Base-by-base conservation (phyloP, 2,797 vertebrate genomes). In the Hephaestus fuliginosus region DNA sequence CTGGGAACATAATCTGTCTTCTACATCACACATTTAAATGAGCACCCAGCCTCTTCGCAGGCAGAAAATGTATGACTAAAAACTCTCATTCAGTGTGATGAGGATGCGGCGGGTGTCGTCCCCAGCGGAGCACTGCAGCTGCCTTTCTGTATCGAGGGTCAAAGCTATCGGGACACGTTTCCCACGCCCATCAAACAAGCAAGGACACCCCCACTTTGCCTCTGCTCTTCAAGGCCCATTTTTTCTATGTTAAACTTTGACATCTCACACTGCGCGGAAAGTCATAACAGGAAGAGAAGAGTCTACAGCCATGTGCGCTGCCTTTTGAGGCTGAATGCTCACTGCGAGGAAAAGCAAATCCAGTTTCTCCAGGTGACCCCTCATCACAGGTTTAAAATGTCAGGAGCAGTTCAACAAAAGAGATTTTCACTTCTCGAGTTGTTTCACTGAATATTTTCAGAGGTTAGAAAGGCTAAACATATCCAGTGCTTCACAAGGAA, bases 121-220 rank as follows among this genome's bases (percentile, higher is more conserved):
- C 87, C 78, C 77, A 22, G 7, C 15, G 74, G 86, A 82, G 62
- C 20, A 1, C 78, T 70, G 81, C 90, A 90, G 91, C 88, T 87
- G 89, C 83, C 73, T 66, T 28, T 81, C 36, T 60, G 63, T 39
- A 70, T 60, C 6, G 14, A 79, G 60, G 52, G 72, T 76, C 76
- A 55, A 72, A 82, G 75, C 65, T 58, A 76, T 77, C 43, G 56
- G 56, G 51, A 84, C 55, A 64, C 43, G 63, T 76, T 90, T 90
- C 87, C 80, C 86, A 87, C 69, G 58, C 58, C 75, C 73, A 49
- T 53, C 72, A 44, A 66, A 25, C 49, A 49, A 30, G 52, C 30
- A 62, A 65, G 49, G 70, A 76, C 61, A 25, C 52, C 44, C 53
- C 53, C 3, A 43, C 52, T 67, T 36, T 60, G 11, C 65, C 48